These are phyloP conservation scores for Leptonema lineaticorne DNA, from an alignment of 1,140 invertebrate species.

Conservation along the genomic window DNA sequence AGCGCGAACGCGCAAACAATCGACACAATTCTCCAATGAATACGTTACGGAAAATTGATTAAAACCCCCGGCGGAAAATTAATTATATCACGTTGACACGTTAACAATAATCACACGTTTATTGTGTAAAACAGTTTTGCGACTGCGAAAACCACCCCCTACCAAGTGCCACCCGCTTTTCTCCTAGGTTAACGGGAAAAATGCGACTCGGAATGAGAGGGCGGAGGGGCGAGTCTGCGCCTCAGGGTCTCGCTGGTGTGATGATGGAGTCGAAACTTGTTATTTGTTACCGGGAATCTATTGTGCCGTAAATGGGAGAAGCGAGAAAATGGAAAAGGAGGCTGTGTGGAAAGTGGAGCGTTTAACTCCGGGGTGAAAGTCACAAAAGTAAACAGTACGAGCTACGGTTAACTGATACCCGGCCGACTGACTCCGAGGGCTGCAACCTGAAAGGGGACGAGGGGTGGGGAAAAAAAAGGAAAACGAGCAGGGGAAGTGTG, in stretches of 20 bases:
- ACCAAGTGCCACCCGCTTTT: background rate
- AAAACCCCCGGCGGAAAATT: conserved; percentile 8
- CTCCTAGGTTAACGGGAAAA: background rate
- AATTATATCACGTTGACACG: conserved; percentile 10
- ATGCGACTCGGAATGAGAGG: background rate
- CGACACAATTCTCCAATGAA: background rate
- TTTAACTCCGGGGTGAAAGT: conserved; percentile 22
- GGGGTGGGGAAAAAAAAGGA: background rate
- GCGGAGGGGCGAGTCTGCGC: background rate
- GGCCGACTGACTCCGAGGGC: background rate
- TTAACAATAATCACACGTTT: conserved; percentile 11
- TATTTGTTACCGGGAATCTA: conserved; percentile 27
- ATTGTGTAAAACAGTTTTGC: background rate
- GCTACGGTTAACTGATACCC: conserved; percentile 1
- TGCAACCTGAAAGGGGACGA: background rate
- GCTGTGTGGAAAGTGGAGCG: conserved; percentile 12
- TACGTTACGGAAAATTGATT: conserved; percentile 1
- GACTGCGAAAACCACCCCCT: background rate
- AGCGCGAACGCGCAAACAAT: background rate
- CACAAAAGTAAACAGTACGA: conserved; percentile 13
- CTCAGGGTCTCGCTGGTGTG: background rate
- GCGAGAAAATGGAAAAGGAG: conserved; percentile 15
- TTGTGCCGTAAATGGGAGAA: conserved; percentile 23
- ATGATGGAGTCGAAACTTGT: conserved; percentile 19
- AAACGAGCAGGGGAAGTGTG: background rate